These are phyloP conservation scores for Lordiphosa andalusiaca DNA, from an alignment of 2,888 invertebrate species.

Conservation along the genomic window DNA sequence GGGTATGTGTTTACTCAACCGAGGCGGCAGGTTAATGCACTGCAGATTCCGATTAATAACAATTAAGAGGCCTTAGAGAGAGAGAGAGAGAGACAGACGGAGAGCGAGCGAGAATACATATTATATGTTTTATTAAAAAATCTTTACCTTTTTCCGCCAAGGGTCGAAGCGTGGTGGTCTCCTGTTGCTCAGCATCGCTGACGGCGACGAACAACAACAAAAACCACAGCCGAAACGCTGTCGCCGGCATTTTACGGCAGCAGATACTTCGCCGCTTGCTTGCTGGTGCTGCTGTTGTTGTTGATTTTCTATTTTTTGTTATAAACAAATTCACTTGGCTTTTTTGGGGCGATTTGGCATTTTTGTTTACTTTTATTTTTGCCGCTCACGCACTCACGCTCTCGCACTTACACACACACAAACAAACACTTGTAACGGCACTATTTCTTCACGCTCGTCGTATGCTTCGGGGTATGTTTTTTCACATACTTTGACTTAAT, in stretches of 20 bases:
- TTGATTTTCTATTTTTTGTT: constrained; percentile 25
- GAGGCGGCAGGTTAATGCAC: constrained; percentile 43
- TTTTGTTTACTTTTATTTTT: constrained; percentile 30
- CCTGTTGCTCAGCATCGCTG: constrained; percentile 38
- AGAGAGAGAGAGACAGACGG: neutral
- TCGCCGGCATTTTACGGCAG: constrained; percentile 66
- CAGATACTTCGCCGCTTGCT: constrained; percentile 38
- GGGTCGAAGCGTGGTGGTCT: constrained; percentile 44
- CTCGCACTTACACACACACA: constrained; percentile 1
- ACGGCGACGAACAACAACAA: constrained; percentile 46
- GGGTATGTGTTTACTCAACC: constrained; percentile 50
- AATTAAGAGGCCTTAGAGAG: constrained; percentile 20
- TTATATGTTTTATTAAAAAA: constrained; percentile 14
- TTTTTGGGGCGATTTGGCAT: constrained; percentile 6
- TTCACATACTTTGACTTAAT: too few species aligned
- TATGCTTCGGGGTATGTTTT: too few species aligned
- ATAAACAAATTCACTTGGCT: constrained; percentile 10
- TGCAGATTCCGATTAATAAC: constrained; percentile 49
- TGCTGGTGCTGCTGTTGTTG: constrained; percentile 25
- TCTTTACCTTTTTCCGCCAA: constrained; percentile 58
- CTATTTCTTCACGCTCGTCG: too few species aligned
- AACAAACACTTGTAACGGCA: constrained; percentile 3
- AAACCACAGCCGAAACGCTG: constrained; percentile 53
- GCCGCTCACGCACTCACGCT: neutral
- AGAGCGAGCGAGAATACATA: constrained; percentile 1